phyloP scores from a whole-genome alignment of 1,140 invertebrate genomes.

The Cotesia vestalis region DNA sequence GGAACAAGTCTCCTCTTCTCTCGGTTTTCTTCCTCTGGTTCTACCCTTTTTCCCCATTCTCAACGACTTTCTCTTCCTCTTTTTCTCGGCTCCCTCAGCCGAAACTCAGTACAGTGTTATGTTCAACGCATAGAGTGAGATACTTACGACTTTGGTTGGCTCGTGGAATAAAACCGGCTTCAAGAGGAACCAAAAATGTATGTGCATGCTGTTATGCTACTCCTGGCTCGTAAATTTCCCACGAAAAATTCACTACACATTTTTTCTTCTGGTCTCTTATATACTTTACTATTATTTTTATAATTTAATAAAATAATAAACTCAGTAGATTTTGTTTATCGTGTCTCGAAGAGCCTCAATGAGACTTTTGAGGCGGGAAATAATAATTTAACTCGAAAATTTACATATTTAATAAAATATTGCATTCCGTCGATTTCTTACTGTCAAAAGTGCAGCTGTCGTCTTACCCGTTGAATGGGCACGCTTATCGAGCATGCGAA shows the following conservation, averaged over 20 bases:
- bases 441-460: constrained; percentile 10
- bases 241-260: neutral
- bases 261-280: neutral
- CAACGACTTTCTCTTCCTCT: neutral
- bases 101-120: neutral
- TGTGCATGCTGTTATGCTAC: neutral
- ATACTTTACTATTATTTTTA: neutral
- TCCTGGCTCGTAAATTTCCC: neutral
- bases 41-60: too few species aligned
- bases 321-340: too few species aligned
- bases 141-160: constrained; percentile 9
- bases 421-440: neutral
- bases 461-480: neutral
- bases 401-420: constrained; percentile 2
- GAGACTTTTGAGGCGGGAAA: too few species aligned
- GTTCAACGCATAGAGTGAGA: constrained; percentile 6
- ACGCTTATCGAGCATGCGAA: constrained; percentile 23
- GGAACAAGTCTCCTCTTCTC: constrained; percentile 9
- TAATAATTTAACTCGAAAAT: too few species aligned
- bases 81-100: neutral
- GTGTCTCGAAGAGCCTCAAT: too few species aligned
- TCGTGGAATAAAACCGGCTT: constrained; percentile 6
- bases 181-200: neutral
- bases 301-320: constrained; percentile 1
- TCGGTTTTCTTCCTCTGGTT: too few species aligned